Evolutionary conservation across 2,888 invertebrate genomes (phyloP).

Genomic region (Alitta virens): DNA sequence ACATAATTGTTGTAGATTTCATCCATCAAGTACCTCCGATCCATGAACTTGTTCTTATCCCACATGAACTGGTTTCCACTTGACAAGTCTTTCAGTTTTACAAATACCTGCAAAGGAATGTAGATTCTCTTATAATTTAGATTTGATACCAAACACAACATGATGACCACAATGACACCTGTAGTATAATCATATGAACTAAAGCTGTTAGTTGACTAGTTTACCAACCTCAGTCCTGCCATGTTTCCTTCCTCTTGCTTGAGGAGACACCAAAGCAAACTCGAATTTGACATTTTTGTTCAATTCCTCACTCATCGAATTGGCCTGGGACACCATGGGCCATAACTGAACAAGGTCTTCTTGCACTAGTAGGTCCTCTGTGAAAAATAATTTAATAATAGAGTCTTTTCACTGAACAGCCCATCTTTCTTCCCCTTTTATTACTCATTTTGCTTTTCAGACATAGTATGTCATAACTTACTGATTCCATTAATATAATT

Average conservation of each 20-base stretch:
- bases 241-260: constrained; percentile 40
- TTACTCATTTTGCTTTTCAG: too few species aligned
- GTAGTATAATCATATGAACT: too few species aligned
- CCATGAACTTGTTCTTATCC: constrained; percentile 50
- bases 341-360: constrained; percentile 48
- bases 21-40: constrained; percentile 53
- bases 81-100: constrained; percentile 44
- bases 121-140: too few species aligned
- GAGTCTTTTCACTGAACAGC: too few species aligned
- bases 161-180: too few species aligned
- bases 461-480: too few species aligned
- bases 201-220: too few species aligned
- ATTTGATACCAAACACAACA: neutral
- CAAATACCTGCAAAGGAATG: constrained; percentile 25
- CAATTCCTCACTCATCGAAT: constrained; percentile 52
- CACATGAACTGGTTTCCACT: constrained; percentile 46
- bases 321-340: constrained; percentile 51
- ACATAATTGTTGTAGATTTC: constrained; percentile 54
- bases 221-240: constrained; percentile 47
- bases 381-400: too few species aligned
- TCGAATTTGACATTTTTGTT: constrained; percentile 51
- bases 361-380: constrained; percentile 52
- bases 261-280: constrained; percentile 45
- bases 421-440: too few species aligned
- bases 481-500: too few species aligned